phyloP scores from a whole-genome alignment of 2,113 vertebrate genomes.

The Rhynchopsitta pachyrhyncha region DNA sequence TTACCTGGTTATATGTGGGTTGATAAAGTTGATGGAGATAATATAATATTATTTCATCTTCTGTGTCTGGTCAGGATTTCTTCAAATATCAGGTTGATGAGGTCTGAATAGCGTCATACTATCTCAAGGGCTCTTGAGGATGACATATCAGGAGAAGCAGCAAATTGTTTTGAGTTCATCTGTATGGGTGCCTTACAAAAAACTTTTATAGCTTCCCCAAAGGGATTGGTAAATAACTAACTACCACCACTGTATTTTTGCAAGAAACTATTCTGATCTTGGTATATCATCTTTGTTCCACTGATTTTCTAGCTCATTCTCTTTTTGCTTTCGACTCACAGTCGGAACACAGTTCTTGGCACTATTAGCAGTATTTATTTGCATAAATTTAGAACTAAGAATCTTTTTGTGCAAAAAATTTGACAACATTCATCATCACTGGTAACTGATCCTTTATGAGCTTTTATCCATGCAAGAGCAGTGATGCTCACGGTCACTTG shows the following conservation, averaged over 20 bases:
- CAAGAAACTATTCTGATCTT: neutral
- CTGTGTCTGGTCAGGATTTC: neutral
- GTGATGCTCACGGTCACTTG: neutral
- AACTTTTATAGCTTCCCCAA: neutral
- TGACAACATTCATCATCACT: neutral
- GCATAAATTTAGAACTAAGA: neutral
- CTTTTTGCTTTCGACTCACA: neutral
- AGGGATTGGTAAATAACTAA: neutral
- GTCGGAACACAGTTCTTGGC: neutral
- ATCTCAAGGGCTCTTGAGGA: neutral
- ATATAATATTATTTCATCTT: neutral
- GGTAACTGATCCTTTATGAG: neutral
- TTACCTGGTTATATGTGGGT: neutral
- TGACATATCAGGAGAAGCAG: neutral
- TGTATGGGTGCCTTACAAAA: neutral
- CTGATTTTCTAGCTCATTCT: neutral
- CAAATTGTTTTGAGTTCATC: neutral
- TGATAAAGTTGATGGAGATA: neutral
- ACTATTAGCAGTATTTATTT: neutral
- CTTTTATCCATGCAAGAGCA: neutral
- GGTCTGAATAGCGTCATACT: neutral
- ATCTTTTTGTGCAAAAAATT: neutral
- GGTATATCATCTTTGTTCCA: neutral
- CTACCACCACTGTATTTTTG: neutral
- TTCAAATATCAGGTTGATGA: neutral